These are phyloP conservation scores for Amphibalanus amphitrite DNA, from an alignment of 1,140 invertebrate species.

Conservation along the genomic window DNA sequence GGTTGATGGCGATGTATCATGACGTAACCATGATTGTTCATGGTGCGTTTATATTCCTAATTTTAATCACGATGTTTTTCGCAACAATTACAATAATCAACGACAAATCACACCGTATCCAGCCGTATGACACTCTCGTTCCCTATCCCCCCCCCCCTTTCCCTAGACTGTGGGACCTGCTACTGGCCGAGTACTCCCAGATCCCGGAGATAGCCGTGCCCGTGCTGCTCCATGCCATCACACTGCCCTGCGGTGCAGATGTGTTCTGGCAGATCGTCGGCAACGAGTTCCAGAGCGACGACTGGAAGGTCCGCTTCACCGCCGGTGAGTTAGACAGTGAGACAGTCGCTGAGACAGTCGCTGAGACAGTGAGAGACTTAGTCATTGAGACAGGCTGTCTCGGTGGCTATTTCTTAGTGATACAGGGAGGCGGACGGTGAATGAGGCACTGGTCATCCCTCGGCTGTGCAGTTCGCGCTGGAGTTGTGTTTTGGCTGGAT, in stretches of 20 bases:
- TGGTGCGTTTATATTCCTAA: too few species aligned
- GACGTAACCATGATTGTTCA: too few species aligned
- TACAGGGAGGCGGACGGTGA: too few species aligned
- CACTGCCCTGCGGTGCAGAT: constrained; percentile 75
- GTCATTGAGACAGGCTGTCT: not conserved
- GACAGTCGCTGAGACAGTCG: constrained; percentile 2
- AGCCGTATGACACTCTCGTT: too few species aligned
- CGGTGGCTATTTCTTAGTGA: too few species aligned
- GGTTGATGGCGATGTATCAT: too few species aligned
- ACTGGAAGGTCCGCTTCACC: constrained; percentile 78
- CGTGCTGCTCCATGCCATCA: constrained; percentile 82
- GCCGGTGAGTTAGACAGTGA: constrained; percentile 38
- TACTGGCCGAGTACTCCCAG: constrained; percentile 82
- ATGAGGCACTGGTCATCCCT: not conserved
- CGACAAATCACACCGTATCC: too few species aligned
- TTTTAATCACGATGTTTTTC: too few species aligned
- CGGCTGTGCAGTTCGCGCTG: constrained; percentile 2
- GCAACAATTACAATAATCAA: too few species aligned
- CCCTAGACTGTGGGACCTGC: constrained; percentile 73
- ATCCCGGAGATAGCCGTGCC: constrained; percentile 77
- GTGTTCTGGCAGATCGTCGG: constrained; percentile 89
- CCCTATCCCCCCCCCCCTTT: too few species aligned
- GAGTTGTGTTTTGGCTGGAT: constrained; percentile 1
- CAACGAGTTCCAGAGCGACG: constrained; percentile 72
- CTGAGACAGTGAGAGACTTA: not conserved